Conservation (phyloP, 2,113 vertebrate species). For the Gorsachius goisagi region DNA sequence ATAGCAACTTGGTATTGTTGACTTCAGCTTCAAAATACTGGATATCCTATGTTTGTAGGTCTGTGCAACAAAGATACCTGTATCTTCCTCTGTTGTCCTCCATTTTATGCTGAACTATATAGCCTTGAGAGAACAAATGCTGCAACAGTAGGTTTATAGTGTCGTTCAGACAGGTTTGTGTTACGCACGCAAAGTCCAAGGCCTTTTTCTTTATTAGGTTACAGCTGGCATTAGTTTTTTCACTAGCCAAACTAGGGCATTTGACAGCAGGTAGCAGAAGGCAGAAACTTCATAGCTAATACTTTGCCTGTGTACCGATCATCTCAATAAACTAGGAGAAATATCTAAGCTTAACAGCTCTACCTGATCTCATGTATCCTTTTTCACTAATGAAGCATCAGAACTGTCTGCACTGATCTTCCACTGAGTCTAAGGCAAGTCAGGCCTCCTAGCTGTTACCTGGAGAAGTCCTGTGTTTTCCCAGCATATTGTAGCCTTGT, state of each 20-base stretch:
- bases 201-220: not conserved
- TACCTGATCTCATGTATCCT: not conserved
- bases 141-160: not conserved
- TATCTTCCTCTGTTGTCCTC: not conserved
- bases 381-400: not conserved
- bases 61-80: not conserved
- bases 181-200: constrained; percentile 1
- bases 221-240: constrained; percentile 30
- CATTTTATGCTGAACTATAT: not conserved
- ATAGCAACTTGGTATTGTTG: not conserved
- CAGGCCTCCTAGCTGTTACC: not conserved
- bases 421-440: not conserved
- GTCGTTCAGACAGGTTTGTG: not conserved
- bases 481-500: not conserved
- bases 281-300: not conserved
- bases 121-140: constrained; percentile 27
- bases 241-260: constrained; percentile 14
- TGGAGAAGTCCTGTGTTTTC: not conserved
- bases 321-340: not conserved
- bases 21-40: not conserved
- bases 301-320: not conserved
- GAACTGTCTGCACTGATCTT: not conserved
- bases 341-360: not conserved
- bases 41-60: not conserved
- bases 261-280: constrained; percentile 42